Conservation (phyloP, 2,888 invertebrate species). For the Amblyjoppa proteus region DNA sequence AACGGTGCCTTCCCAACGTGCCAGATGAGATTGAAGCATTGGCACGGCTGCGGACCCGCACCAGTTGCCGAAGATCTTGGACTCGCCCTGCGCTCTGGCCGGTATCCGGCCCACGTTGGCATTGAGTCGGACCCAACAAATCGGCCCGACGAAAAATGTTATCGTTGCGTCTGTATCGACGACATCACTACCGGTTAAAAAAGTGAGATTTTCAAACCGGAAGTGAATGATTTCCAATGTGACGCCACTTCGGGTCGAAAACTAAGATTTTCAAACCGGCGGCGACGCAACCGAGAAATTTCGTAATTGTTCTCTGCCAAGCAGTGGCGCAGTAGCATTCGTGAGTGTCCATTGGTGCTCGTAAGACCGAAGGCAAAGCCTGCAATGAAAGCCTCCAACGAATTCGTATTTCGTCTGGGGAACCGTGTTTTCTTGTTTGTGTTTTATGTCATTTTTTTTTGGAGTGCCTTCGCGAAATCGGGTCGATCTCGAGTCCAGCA, state of each 20-base stretch:
- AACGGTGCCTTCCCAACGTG: not conserved
- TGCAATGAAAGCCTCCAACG: not conserved
- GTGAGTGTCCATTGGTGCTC: too few species aligned
- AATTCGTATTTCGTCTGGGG: not conserved
- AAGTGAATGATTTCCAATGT: not conserved
- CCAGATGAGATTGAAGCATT: not conserved
- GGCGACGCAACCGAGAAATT: too few species aligned
- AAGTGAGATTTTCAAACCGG: not conserved
- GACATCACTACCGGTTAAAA: not conserved
- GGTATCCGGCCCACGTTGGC: not conserved
- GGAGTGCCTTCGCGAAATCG: slow-evolving; percentile 9
- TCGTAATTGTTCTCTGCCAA: too few species aligned
- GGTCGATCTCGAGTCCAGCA: slow-evolving; percentile 52
- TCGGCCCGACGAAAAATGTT: not conserved
- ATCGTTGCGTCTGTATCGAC: not conserved
- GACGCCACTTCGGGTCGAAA: too few species aligned
- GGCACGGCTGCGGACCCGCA: not conserved
- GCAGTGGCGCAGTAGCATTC: too few species aligned
- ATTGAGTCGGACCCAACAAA: not conserved
- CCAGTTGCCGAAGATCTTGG: too few species aligned
- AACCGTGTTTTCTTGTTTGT: slow-evolving; percentile 10
- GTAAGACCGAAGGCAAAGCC: not conserved
- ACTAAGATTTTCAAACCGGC: too few species aligned
- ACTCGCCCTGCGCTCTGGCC: not conserved
- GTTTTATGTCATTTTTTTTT: not conserved